Evolutionary conservation across 2,797 vertebrate genomes (phyloP).

Genomic region (Choloepus didactylus): DNA sequence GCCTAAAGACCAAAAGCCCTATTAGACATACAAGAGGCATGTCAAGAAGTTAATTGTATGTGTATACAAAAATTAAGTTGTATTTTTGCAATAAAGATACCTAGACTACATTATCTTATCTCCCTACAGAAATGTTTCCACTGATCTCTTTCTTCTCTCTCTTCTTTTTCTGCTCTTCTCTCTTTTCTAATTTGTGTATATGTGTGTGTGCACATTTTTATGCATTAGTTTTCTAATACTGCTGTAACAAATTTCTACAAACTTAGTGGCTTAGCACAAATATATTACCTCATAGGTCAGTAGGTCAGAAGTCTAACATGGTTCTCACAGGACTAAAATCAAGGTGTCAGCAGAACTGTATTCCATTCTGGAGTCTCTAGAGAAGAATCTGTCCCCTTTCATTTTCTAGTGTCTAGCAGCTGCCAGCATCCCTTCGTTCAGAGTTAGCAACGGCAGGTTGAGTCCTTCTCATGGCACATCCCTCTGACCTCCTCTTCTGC

Average conservation of each 20-base stretch:
- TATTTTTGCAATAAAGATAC: background rate
- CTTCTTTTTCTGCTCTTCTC: background rate
- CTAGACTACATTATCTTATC: slow-evolving; percentile 16
- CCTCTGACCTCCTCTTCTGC: background rate
- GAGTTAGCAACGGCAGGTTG: background rate
- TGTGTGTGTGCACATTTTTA: background rate
- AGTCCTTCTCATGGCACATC: background rate
- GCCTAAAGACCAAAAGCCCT: background rate
- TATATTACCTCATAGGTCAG: background rate
- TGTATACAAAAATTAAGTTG: slow-evolving; percentile 26
- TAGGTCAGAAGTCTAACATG: background rate
- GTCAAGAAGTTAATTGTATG: background rate
- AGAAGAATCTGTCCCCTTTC: background rate
- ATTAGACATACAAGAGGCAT: background rate
- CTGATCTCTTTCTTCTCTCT: background rate
- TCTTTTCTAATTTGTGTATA: background rate
- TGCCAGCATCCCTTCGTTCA: background rate
- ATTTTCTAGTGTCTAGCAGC: background rate
- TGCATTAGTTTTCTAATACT: background rate
- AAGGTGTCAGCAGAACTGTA: background rate
- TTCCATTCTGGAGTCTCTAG: background rate
- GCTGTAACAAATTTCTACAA: slow-evolving; percentile 17
- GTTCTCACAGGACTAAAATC: background rate
- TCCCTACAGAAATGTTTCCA: slow-evolving; percentile 32
- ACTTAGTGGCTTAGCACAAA: background rate